A percentile compares a stretch with the other conserved stretches of the same genome.
Evolutionary conservation across 2,113 vertebrate species (phyloP).

Genomic region (Emydura subglobosa): DNA sequence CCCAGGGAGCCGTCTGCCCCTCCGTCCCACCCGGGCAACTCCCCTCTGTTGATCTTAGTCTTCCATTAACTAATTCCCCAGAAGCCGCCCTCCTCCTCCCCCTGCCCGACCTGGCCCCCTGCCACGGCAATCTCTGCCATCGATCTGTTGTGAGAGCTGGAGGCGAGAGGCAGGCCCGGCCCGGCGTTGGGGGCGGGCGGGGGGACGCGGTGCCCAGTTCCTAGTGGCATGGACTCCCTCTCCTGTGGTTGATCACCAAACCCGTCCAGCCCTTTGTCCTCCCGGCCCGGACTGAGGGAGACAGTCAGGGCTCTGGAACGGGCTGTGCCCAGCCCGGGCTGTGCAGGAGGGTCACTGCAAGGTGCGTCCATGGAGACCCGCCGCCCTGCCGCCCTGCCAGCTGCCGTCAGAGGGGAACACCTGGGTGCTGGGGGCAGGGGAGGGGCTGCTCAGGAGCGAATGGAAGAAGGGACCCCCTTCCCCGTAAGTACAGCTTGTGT

Average conservation of each 20-base stretch:
- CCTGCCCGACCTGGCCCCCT: neutral
- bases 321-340: no score
- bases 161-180: neutral
- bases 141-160: neutral
- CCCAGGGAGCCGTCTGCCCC: neutral
- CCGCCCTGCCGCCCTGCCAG: neutral
- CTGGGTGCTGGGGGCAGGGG: no score
- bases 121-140: neutral
- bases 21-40: fast-evolving
- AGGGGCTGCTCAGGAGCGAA: no score
- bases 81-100: slow-evolving; percentile 26
- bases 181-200: neutral
- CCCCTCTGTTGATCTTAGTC: neutral
- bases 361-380: neutral
- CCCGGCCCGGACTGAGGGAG: neutral
- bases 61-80: slow-evolving; percentile 41
- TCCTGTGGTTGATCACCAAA: neutral
- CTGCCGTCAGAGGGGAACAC: neutral
- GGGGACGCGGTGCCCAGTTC: neutral
- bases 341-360: no score
- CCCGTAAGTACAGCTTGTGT: no score
- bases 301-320: no score
- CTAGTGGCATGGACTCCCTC: neutral
- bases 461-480: neutral
- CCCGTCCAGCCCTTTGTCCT: neutral